These are phyloP conservation scores for Knipowitschia caucasica DNA, from an alignment of 2,797 vertebrate genomes.

Conservation along the genomic window DNA sequence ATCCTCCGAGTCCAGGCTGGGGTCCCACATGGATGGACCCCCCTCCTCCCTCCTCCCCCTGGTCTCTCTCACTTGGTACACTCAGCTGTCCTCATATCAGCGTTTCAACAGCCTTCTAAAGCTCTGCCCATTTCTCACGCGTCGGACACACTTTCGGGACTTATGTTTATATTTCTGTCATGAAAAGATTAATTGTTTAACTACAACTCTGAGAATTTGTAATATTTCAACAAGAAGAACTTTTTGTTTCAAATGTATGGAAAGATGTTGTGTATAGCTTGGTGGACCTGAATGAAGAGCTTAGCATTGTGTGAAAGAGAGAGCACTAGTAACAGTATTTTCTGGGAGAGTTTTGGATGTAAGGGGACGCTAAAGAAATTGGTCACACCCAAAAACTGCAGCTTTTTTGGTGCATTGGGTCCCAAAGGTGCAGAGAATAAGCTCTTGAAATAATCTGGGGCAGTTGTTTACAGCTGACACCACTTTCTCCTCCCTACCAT, in stretches of 20 bases:
- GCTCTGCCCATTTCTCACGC: slow-evolving; percentile 47
- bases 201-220: slow-evolving; percentile 23
- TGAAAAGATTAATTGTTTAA: slow-evolving; percentile 10
- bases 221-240: slow-evolving; percentile 24
- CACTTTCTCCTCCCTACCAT: slow-evolving; percentile 15
- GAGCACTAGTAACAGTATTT: slow-evolving; percentile 55
- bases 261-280: slow-evolving; percentile 19
- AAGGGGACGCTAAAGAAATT: slow-evolving; percentile 24
- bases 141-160: slow-evolving; percentile 31
- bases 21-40: slow-evolving; percentile 43
- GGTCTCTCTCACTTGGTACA: slow-evolving; percentile 23
- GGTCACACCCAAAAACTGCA: slow-evolving; percentile 37
- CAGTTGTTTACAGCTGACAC: slow-evolving; percentile 32
- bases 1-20: slow-evolving; percentile 52
- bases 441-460: slow-evolving; percentile 22
- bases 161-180: slow-evolving; percentile 24
- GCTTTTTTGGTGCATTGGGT: slow-evolving; percentile 49
- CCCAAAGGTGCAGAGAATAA: slow-evolving; percentile 27
- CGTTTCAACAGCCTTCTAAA: slow-evolving; percentile 49
- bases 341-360: slow-evolving; percentile 10
- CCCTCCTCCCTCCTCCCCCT: slow-evolving; percentile 7
- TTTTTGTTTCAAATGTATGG: slow-evolving; percentile 11
- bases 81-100: slow-evolving; percentile 41
- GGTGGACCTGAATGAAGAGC: slow-evolving; percentile 43
- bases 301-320: slow-evolving; percentile 35